phyloP scores from a whole-genome alignment of 1,140 invertebrate species.

The Lordiphosa stackelbergi region DNA sequence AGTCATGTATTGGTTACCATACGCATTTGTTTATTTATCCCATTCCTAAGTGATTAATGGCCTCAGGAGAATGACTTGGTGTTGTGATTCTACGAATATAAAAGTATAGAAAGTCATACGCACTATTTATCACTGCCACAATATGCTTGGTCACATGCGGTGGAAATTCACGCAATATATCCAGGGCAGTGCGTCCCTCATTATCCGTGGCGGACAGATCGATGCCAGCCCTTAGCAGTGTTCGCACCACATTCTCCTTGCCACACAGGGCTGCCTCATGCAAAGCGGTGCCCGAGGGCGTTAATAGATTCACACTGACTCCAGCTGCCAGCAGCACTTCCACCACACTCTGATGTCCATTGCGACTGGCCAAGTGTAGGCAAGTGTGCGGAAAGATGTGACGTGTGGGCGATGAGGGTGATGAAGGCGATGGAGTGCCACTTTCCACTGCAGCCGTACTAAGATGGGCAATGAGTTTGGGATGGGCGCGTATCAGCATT shows the following conservation, averaged over 20 bases:
- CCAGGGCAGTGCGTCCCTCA: constrained; percentile 89
- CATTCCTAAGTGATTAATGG: too few species aligned
- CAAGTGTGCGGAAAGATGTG: constrained; percentile 89
- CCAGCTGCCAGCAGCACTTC: constrained; percentile 89
- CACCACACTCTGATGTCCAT: constrained; percentile 92
- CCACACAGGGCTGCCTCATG: constrained; percentile 97
- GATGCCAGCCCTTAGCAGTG: constrained; percentile 89
- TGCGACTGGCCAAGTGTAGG: constrained; percentile 94
- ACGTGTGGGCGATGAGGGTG: constrained; percentile 55
- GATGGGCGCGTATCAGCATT: constrained; percentile 87
- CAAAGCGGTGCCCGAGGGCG: constrained; percentile 92
- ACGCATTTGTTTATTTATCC: too few species aligned
- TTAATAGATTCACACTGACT: constrained; percentile 92
- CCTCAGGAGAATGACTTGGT: too few species aligned
- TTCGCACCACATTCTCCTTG: constrained; percentile 92
- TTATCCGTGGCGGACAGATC: constrained; percentile 88
- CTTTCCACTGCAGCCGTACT: constrained; percentile 77
- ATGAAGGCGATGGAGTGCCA: constrained; percentile 51
- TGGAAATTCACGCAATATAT: constrained; percentile 91
- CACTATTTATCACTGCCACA: constrained; percentile 90
- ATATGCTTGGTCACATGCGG: constrained; percentile 92
- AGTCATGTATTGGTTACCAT: too few species aligned
- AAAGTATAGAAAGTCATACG: constrained; percentile 65
- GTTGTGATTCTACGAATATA: not conserved
- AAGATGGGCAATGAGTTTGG: constrained; percentile 86